These are phyloP conservation scores for Amphipoea lucens DNA, from an alignment of 2,888 invertebrate genomes.

Conservation along the genomic window DNA sequence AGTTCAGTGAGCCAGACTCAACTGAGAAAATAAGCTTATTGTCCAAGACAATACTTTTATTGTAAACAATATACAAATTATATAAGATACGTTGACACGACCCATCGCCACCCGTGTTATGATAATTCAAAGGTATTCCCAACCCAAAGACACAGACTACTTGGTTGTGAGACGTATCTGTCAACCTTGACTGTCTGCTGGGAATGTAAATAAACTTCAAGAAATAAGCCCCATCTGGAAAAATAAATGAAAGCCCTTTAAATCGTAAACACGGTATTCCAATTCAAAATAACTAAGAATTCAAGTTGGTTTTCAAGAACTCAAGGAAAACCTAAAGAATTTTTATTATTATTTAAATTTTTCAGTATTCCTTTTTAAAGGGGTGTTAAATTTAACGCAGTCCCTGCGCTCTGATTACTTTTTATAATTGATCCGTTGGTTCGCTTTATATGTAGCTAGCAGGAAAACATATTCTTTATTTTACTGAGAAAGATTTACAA, in stretches of 20 bases:
- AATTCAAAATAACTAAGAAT: conserved; percentile 28
- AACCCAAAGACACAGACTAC: conserved; percentile 42
- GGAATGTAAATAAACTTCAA: conserved; percentile 42
- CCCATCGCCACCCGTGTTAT: conserved; percentile 28
- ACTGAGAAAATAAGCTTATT: neutral
- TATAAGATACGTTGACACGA: conserved; percentile 1
- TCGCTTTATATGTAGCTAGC: neutral
- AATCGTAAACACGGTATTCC: conserved; percentile 29
- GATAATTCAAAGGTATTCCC: conserved; percentile 19
- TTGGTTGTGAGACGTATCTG: neutral
- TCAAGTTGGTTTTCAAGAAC: conserved; percentile 18
- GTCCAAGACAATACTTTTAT: neutral
- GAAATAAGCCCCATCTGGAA: conserved; percentile 9
- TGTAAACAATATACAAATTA: neutral
- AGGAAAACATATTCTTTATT: neutral
- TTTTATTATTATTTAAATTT: neutral
- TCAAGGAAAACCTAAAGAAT: conserved; percentile 1
- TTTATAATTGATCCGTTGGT: neutral
- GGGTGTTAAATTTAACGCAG: neutral
- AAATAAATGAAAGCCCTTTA: conserved; percentile 7
- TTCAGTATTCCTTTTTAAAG: conserved; percentile 1
- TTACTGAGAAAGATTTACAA: neutral
- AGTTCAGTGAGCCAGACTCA: conserved; percentile 3
- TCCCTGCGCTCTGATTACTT: neutral
- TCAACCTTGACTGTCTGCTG: conserved; percentile 17